phyloP scores from a whole-genome alignment of 2,797 vertebrate species.

The Pangasius mekongensis region DNA sequence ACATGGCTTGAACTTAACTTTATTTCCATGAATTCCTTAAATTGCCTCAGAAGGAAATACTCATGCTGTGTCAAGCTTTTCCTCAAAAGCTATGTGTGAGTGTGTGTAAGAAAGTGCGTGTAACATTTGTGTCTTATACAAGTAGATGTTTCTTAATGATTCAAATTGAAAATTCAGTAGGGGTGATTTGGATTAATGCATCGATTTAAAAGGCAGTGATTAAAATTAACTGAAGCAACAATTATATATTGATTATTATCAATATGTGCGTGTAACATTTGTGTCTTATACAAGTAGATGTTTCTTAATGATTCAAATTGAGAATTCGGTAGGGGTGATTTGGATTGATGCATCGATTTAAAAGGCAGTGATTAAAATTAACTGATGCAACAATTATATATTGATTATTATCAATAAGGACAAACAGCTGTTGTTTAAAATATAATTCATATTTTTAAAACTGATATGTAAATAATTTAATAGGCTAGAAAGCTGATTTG shows the following conservation, averaged over 20 bases:
- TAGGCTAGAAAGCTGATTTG: neutral
- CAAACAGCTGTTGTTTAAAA: neutral
- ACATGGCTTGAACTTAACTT: constrained; percentile 23
- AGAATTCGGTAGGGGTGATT: neutral
- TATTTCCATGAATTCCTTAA: neutral
- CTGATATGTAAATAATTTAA: neutral
- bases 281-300: neutral
- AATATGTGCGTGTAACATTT: neutral
- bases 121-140: neutral
- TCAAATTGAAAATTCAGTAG: neutral
- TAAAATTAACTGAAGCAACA: neutral
- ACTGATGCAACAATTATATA: neutral
- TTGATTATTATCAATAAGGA: neutral
- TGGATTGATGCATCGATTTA: neutral
- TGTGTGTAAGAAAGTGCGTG: neutral
- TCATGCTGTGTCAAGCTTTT: neutral
- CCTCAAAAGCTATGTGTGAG: neutral
- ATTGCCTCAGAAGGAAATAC: neutral
- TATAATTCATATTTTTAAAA: neutral
- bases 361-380: neutral
- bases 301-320: neutral
- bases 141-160: neutral
- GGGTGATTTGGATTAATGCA: neutral
- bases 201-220: neutral
- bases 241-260: neutral